phyloP scores from a whole-genome alignment of 2,797 vertebrate genomes.

The Clarias laeviceps region DNA sequence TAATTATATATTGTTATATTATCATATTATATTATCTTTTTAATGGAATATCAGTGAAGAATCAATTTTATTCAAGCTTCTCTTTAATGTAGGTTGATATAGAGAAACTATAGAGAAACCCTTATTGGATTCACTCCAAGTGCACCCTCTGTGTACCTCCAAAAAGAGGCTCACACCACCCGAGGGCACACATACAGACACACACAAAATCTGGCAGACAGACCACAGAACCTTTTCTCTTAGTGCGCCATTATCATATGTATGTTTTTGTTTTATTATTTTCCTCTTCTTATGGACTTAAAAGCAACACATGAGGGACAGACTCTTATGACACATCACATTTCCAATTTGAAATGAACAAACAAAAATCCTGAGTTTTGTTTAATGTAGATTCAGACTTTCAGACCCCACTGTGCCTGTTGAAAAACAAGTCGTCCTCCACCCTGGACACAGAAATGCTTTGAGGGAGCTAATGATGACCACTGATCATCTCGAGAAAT shows the following conservation, averaged over 20 bases:
- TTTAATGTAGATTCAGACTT: neutral
- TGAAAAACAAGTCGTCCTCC: neutral
- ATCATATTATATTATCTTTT: neutral
- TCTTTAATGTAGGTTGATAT: neutral
- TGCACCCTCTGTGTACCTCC: neutral
- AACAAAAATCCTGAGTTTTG: neutral
- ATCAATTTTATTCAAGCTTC: neutral
- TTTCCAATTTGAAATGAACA: neutral
- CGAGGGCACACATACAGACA: neutral
- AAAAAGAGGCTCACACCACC: slow-evolving; percentile 13
- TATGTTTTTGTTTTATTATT: neutral
- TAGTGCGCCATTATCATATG: neutral
- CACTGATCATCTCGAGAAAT: slow-evolving; percentile 9
- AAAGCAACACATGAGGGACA: neutral
- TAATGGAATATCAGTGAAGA: neutral
- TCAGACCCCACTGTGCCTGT: neutral
- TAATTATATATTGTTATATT: neutral
- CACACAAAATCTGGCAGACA: slow-evolving; percentile 5
- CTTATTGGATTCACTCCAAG: slow-evolving; percentile 18
- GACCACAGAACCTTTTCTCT: slow-evolving; percentile 8
- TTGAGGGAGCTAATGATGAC: neutral
- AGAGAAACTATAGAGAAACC: neutral
- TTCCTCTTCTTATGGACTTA: neutral
- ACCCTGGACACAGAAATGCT: neutral
- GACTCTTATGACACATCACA: neutral